Evolutionary conservation across 1,140 invertebrate species (phyloP).

Genomic region (Atta colombica): DNA sequence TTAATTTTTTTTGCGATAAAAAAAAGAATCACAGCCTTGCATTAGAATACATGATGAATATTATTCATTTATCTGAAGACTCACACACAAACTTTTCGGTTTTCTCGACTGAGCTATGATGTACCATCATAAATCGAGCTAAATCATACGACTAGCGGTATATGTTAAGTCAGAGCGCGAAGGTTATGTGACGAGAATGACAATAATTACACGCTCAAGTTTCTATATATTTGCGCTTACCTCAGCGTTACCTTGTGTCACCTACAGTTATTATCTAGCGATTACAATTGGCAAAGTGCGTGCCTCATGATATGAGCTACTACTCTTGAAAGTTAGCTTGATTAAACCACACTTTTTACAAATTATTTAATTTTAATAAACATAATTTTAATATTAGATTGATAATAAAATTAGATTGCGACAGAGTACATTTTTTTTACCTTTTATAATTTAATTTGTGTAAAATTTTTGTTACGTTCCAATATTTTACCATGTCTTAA

Average conservation of each 20-base stretch:
- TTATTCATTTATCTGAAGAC: neutral
- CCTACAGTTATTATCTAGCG: slow-evolving; percentile 2
- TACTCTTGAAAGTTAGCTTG: neutral
- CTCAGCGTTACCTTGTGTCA: slow-evolving; percentile 13
- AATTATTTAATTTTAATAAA: neutral
- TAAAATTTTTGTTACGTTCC: too few species aligned
- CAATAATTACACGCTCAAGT: slow-evolving; percentile 2
- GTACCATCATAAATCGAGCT: too few species aligned
- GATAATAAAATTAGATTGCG: too few species aligned
- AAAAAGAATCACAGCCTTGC: neutral
- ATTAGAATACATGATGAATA: neutral
- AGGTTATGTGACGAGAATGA: neutral
- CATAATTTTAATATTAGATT: neutral
- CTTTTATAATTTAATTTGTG: too few species aligned
- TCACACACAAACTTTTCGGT: neutral
- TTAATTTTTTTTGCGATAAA: neutral
- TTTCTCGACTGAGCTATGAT: neutral
- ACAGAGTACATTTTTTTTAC: too few species aligned
- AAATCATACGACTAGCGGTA: too few species aligned
- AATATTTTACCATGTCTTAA: too few species aligned
- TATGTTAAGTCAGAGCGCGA: neutral
- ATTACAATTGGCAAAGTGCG: neutral
- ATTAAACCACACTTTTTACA: neutral
- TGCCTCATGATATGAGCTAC: neutral
- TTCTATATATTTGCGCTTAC: slow-evolving; percentile 17